These are phyloP conservation scores for Musca domestica DNA, from an alignment of 1,140 invertebrate species.

Conservation along the genomic window DNA sequence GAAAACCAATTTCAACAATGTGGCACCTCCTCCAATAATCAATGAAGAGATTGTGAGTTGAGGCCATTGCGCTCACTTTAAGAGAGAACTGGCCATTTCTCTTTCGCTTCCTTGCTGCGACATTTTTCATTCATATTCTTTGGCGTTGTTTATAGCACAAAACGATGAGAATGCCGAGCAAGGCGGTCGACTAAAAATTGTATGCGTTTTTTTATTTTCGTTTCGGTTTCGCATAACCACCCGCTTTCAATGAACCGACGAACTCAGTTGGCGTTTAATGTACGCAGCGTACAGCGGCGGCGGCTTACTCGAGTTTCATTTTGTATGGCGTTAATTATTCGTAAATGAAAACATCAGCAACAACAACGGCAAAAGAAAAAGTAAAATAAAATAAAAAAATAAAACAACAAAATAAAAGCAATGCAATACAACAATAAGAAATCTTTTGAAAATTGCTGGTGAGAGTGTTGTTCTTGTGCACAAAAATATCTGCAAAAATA, in stretches of 20 bases:
- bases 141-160: slow-evolving; percentile 12
- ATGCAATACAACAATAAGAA: too few relatives aligned
- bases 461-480: neutral
- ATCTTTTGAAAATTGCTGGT: neutral
- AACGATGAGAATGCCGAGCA: neutral
- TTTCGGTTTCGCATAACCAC: slow-evolving; percentile 20
- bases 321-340: neutral
- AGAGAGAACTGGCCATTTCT: neutral
- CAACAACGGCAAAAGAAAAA: too few relatives aligned
- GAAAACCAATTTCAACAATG: neutral
- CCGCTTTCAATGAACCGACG: slow-evolving; percentile 11
- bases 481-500: too few relatives aligned
- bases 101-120: slow-evolving; percentile 1
- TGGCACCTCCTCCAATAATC: neutral
- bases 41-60: too few relatives aligned
- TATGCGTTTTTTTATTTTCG: slow-evolving; percentile 20
- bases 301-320: slow-evolving; percentile 10
- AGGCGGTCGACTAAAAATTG: neutral
- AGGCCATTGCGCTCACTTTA: too few relatives aligned
- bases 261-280: slow-evolving; percentile 18
- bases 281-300: slow-evolving; percentile 16
- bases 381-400: neutral
- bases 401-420: neutral
- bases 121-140: slow-evolving; percentile 18
- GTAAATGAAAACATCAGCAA: neutral